Percentiles rank a stretch among this genome's conserved stretches.
Evolutionary conservation across 2,113 vertebrate genomes (phyloP).

Genomic region (Zootoca vivipara): DNA sequence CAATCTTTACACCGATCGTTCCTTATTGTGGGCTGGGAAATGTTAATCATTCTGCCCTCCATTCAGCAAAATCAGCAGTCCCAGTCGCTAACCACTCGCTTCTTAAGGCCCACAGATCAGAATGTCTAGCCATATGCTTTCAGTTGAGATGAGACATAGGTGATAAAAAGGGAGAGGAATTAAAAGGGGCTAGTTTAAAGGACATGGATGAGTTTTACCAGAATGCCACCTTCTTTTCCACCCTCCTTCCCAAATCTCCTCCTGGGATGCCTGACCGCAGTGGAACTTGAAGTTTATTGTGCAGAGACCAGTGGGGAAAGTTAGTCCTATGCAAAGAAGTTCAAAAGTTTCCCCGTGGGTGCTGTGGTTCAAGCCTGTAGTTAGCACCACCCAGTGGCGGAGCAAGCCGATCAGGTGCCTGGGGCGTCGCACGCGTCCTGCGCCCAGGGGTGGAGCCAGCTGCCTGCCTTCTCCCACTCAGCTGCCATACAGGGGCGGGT

Average conservation of each 20-base stretch:
- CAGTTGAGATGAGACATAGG: not conserved
- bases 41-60: not conserved
- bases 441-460: too few relatives aligned
- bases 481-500: rapidly evolving
- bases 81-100: not conserved
- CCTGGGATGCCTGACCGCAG: not conserved
- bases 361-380: not conserved
- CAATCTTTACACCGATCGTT: not conserved
- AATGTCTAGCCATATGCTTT: not conserved
- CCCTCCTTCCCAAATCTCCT: not conserved
- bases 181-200: not conserved
- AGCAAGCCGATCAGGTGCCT: too few relatives aligned
- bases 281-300: not conserved
- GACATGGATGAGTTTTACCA: not conserved
- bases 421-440: too few relatives aligned
- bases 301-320: not conserved
- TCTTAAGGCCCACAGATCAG: not conserved
- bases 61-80: not conserved
- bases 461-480: too few relatives aligned
- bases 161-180: not conserved
- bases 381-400: too few relatives aligned
- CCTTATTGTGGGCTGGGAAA: not conserved
- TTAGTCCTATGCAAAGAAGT: not conserved
- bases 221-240: too few relatives aligned
- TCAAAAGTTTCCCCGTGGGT: not conserved